Percentiles rank a stretch among this genome's conserved stretches.
These are phyloP conservation scores for Athalia rosae DNA, from an alignment of 2,888 invertebrate genomes.

Conservation along the genomic window DNA sequence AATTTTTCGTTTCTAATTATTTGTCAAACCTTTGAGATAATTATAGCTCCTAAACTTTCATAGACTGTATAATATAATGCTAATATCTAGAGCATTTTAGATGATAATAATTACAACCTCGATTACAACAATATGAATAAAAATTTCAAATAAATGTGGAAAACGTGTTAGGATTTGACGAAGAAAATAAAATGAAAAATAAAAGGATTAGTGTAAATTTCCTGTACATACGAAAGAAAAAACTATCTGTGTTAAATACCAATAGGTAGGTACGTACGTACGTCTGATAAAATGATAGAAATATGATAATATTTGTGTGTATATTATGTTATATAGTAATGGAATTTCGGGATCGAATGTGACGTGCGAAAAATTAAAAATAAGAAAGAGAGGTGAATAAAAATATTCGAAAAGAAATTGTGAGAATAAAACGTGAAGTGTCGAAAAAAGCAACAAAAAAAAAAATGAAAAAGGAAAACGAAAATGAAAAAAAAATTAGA, in stretches of 20 bases:
- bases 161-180: conserved; percentile 35
- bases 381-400: not conserved
- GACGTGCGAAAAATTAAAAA: too few relatives aligned
- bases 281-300: not conserved
- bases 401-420: conserved; percentile 4
- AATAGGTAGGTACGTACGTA: too few relatives aligned
- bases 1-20: too few relatives aligned
- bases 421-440: not conserved
- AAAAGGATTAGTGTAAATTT: conserved; percentile 40
- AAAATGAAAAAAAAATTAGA: conserved; percentile 7
- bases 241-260: conserved; percentile 30
- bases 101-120: not conserved
- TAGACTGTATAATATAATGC: too few relatives aligned
- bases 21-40: too few relatives aligned
- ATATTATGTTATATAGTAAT: not conserved
- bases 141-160: conserved; percentile 22
- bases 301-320: not conserved
- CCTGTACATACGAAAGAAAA: conserved; percentile 37
- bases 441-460: too few relatives aligned
- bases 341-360: not conserved
- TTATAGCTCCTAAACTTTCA: too few relatives aligned
- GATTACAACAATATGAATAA: not conserved
- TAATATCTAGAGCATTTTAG: too few relatives aligned
- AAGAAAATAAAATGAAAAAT: not conserved
- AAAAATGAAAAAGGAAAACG: conserved; percentile 2